phyloP scores from a whole-genome alignment of 2,888 invertebrate species.

The Ochropacha duplaris region DNA sequence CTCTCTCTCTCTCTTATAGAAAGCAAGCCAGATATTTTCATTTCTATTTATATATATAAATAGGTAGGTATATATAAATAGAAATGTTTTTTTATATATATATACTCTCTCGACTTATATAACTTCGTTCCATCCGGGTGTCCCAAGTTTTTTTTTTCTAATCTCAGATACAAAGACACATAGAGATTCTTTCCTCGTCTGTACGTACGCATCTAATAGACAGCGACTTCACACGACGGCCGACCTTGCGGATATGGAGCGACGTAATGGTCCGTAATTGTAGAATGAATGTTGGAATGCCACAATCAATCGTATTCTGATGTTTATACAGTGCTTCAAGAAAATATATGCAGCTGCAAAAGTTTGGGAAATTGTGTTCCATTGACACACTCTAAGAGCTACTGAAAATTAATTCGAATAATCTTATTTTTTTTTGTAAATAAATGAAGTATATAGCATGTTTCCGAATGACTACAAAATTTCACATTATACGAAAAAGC shows the following conservation, averaged over 20 bases:
- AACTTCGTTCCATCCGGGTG: too few relatives aligned
- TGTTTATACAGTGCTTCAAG: slow-evolving; percentile 12
- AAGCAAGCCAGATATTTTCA: too few relatives aligned
- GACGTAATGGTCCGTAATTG: slow-evolving; percentile 72
- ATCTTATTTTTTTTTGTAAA: too few relatives aligned
- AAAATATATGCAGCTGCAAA: background rate
- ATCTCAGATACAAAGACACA: slow-evolving; percentile 1
- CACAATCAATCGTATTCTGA: slow-evolving; percentile 59
- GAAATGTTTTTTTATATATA: too few relatives aligned
- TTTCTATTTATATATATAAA: too few relatives aligned
- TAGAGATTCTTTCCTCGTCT: slow-evolving; percentile 25
- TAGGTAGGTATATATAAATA: too few relatives aligned
- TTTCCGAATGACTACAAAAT: too few relatives aligned
- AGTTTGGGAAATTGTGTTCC: background rate
- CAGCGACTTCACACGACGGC: slow-evolving; percentile 64
- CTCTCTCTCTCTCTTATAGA: too few relatives aligned
- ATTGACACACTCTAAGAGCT: background rate
- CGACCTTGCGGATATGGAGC: slow-evolving; percentile 73
- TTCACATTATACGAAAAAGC: too few relatives aligned
- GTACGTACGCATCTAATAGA: slow-evolving; percentile 26
- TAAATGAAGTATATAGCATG: too few relatives aligned
- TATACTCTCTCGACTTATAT: too few relatives aligned
- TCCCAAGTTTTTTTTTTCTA: too few relatives aligned
- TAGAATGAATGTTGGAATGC: slow-evolving; percentile 68
- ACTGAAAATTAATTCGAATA: background rate